Base-by-base conservation (phyloP, 2,888 invertebrate species). In the Watsonalla cultraria region DNA sequence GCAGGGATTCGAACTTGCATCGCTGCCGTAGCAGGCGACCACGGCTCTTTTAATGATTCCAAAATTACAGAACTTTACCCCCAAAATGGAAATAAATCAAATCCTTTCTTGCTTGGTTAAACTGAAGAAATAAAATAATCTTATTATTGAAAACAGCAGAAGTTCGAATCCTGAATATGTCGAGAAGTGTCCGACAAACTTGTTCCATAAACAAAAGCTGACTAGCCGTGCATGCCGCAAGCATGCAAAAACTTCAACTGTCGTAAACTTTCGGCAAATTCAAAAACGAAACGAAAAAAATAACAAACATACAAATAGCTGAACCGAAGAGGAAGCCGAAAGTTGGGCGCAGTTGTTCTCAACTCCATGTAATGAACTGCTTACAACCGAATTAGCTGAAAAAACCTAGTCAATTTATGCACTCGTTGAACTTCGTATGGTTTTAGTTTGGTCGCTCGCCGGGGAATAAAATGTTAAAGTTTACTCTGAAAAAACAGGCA, bases 291-390 rank as follows among this genome's bases (percentile, higher is more conserved):
- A 57, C 56, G 55, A 24, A 52, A 51, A 47, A 51, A 52, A 46
- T 56, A 46, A 46, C 52, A 33, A 47, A 54, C 55, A 52, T 52
- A 49, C 46, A 34, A 13, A 53, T 72, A 74, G 70, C 74, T 76
- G 42, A 11, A 11, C 42, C 5, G 11, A 42, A 42, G 42, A 42
- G 42, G 42, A 11, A 42, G 57, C 64, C 67, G 72, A 72, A 42
- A 42, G 42, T 42, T 42, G 42, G 42, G 42, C 42, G 11, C 72
- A 70, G 74, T 72, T 74, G 69, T 70, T 66, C 54, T 61, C 56
- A 73, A 76, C 72, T 76, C 65, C 63, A 60, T 64, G 62, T 68
- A 67, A 74, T 70, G 71, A 74, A 78, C 66, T 69, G 66, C 70
- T 69, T 61, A 69, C 59, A 59, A 64, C 62, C 55, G 63, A 72